These are phyloP conservation scores for Zaprionus tsacasi DNA, from an alignment of 1,140 invertebrate species.

Conservation along the genomic window DNA sequence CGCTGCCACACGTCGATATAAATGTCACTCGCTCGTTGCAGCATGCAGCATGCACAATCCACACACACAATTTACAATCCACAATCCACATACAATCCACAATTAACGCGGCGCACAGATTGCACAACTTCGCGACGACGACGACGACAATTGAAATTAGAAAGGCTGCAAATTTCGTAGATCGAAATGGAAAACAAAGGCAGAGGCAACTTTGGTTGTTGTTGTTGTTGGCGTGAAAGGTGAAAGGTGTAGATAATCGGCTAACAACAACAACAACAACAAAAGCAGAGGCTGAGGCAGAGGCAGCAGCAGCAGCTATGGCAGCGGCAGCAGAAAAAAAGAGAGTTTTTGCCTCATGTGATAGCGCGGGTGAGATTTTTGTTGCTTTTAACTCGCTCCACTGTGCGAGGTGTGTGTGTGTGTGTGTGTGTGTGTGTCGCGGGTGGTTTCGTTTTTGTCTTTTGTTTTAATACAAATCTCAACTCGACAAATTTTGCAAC, in stretches of 20 bases:
- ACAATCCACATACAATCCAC: conserved; percentile 23
- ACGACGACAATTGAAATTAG: conserved; percentile 76
- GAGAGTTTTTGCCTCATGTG: conserved; percentile 69
- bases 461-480: conserved; percentile 69
- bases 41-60: conserved; percentile 15
- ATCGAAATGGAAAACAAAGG: conserved; percentile 69
- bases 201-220: conserved; percentile 47
- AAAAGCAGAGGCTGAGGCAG: conserved; percentile 37
- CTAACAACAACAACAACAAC: conserved; percentile 28
- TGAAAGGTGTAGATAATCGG: conserved; percentile 81
- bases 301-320: conserved; percentile 29
- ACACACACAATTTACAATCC: background rate
- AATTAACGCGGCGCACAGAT: conserved; percentile 58
- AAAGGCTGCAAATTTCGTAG: conserved; percentile 66
- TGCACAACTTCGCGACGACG: conserved; percentile 57
- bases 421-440: conserved; percentile 52
- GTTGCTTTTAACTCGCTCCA: conserved; percentile 10
- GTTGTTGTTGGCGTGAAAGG: conserved; percentile 74
- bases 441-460: conserved; percentile 74
- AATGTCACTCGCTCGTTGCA: conserved; percentile 46
- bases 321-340: conserved; percentile 57
- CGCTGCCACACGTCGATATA: conserved; percentile 43
- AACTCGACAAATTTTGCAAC: conserved; percentile 59
- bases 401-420: conserved; percentile 27
- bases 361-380: conserved; percentile 71